Evolutionary conservation across 2,888 invertebrate species (phyloP), one percentile per base, ranked within the genome.

Genomic region (Standfussiana lucernea): DNA sequence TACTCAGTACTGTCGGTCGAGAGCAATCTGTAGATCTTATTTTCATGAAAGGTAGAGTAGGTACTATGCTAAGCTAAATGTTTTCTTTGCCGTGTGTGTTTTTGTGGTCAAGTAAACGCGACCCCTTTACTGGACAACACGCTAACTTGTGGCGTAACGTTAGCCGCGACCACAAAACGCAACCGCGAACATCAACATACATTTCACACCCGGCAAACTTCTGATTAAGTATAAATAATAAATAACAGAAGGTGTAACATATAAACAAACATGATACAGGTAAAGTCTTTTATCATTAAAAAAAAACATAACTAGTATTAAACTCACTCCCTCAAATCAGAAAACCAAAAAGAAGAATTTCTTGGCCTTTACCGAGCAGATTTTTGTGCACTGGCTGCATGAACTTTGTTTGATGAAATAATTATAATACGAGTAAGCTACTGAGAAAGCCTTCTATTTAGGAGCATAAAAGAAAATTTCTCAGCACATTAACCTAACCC

Each of bases 151-250:
- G 59, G 32, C 47, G 32, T 7, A 45, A 35, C 47, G 35, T 61
- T 61, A 59, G 35, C 47, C 24, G 47, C 24, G 13, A 66, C 24
- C 32, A 8, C 5, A n/a, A n/a, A n/a, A n/a, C n/a, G n/a, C n/a
- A n/a, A n/a, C n/a, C n/a, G n/a, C n/a, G n/a, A n/a, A 59, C 47
- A 77, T 61, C 35, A 75, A 53, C 37, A 37, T 37, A 40, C 15
- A 37, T 64, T 61, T 21, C 32, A 61, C 32, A 61, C 10, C 35
- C 21, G 10, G 61, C 21, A 21, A 5, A 61, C 21, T 0, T 35
- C 21, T 5, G 61, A 35, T 61, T 8, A 35, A 21, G 59, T 32
- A 35, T 61, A 13, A n/a, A 45, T 2, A 15, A 32, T 35, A 35
- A 66, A 37, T 61, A 40, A 37, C 6, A 47, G 5, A 47, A 32